phyloP scores from a whole-genome alignment of 1,140 invertebrate genomes.

The Leptopilina clavipes region DNA sequence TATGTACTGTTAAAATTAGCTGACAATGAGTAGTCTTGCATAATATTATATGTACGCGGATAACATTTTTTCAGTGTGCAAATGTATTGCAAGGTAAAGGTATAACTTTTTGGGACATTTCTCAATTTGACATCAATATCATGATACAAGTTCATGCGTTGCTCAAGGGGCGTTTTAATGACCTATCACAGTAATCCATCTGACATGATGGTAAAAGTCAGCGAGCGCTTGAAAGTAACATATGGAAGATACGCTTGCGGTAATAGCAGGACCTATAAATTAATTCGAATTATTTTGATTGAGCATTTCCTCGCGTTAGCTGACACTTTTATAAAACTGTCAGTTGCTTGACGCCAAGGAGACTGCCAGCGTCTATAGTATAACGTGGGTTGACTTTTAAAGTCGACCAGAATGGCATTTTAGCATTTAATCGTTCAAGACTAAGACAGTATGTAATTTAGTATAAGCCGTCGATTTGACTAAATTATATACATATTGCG shows the following conservation, averaged over 20 bases:
- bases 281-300: constrained; percentile 69
- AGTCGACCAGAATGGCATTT: constrained; percentile 58
- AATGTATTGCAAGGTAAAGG: no score
- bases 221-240: neutral
- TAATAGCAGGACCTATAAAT: constrained; percentile 51
- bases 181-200: neutral
- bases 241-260: constrained; percentile 35
- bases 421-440: constrained; percentile 59
- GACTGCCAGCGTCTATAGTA: constrained; percentile 55
- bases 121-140: constrained; percentile 36
- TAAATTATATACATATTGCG: constrained; percentile 17
- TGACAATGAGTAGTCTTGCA: no score
- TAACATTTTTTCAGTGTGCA: no score
- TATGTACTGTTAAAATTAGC: no score
- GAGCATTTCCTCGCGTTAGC: constrained; percentile 60
- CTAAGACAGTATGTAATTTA: constrained; percentile 52
- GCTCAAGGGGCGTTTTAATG: neutral
- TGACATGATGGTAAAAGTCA: constrained; percentile 4
- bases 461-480: constrained; percentile 40
- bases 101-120: neutral
- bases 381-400: constrained; percentile 55
- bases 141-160: neutral
- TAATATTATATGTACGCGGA: no score
- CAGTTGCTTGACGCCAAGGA: constrained; percentile 43
- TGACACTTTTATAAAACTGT: constrained; percentile 57